A percentile compares a stretch with the other conserved stretches of the same genome.
These are phyloP conservation scores for Columba livia DNA, from an alignment of 2,113 vertebrate genomes.

Conservation along the genomic window DNA sequence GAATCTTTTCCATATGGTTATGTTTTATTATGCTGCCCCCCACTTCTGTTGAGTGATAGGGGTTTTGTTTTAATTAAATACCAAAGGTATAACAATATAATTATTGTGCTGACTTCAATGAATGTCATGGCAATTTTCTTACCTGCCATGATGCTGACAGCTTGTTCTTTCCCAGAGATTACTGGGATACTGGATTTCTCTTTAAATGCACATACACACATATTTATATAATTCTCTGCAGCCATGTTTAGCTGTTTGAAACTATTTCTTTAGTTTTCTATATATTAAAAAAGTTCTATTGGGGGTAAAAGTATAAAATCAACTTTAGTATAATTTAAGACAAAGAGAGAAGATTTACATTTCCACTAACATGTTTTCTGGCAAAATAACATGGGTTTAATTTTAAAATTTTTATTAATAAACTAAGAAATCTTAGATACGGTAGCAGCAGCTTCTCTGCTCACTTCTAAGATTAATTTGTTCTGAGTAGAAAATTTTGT, in stretches of 20 bases:
- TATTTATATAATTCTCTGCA: not conserved
- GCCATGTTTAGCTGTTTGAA: not conserved
- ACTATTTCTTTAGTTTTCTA: not conserved
- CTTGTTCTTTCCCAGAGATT: not conserved
- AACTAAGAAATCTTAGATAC: not conserved
- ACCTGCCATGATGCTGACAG: not conserved
- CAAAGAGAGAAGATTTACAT: not conserved
- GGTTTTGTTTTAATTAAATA: not conserved
- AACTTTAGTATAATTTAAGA: not conserved
- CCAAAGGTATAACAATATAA: not conserved
- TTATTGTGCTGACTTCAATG: not conserved
- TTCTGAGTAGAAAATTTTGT: not conserved
- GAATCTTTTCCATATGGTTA: not conserved
- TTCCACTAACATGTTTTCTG: not conserved
- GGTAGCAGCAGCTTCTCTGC: not conserved
- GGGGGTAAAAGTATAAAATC: accelerated
- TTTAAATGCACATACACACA: not conserved
- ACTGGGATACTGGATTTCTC: not conserved
- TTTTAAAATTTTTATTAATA: not conserved
- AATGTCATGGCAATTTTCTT: not conserved
- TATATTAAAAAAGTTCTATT: not conserved
- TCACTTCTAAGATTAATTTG: not conserved
- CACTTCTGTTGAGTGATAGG: not conserved
- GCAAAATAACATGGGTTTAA: not conserved
- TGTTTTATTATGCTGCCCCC: not conserved